phyloP scores from a whole-genome alignment of 2,797 vertebrate genomes.

The Catamblyrhynchus diadema region DNA sequence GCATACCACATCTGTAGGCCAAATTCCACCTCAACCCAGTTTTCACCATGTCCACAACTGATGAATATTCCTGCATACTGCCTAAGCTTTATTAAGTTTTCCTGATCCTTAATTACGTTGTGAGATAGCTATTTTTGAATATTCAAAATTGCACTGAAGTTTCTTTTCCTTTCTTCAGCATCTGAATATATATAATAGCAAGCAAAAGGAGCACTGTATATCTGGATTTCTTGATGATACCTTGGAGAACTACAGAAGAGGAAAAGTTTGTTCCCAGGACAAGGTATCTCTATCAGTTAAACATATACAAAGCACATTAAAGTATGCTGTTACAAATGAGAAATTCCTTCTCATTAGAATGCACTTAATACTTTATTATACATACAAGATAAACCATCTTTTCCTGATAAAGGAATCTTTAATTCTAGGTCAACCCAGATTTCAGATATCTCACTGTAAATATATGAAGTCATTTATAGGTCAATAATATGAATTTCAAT shows the following conservation, averaged over 20 bases:
- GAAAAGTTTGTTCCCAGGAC: not conserved
- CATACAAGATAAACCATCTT: not conserved
- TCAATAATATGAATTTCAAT: not conserved
- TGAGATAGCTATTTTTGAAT: not conserved
- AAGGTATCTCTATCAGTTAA: not conserved
- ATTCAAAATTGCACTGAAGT: not conserved
- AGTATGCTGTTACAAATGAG: not conserved
- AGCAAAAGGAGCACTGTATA: not conserved
- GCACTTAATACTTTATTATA: not conserved
- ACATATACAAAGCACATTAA: not conserved
- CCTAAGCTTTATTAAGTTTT: not conserved
- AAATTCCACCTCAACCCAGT: not conserved
- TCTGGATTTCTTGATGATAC: not conserved
- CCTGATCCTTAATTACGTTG: not conserved
- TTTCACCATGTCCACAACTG: not conserved
- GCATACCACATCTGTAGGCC: not conserved
- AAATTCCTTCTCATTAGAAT: not conserved
- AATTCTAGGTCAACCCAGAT: not conserved
- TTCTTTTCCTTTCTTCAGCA: not conserved
- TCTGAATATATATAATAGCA: not conserved
- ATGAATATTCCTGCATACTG: not conserved
- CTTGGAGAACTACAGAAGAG: not conserved
- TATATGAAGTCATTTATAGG: not conserved
- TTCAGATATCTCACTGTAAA: not conserved
- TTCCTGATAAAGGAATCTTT: not conserved